Percentiles rank a stretch among this genome's conserved stretches.
phyloP scores from a whole-genome alignment of 2,888 invertebrate species.

The Melanargia galathea region DNA sequence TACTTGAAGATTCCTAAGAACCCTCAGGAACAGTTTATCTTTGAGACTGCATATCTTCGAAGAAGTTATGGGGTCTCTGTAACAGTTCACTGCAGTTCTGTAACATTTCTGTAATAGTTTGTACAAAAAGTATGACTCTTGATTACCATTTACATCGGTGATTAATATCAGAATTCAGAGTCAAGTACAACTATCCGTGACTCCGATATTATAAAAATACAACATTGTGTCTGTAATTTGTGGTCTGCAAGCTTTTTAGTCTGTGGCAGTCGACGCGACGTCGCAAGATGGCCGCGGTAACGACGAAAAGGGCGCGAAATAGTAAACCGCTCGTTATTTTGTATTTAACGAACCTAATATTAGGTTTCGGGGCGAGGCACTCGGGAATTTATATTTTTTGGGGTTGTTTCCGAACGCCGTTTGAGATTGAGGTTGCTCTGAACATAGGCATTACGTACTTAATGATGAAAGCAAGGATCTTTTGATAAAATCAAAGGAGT shows the following conservation, averaged over 20 bases:
- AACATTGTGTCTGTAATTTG: too few relatives aligned
- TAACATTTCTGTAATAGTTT: too few relatives aligned
- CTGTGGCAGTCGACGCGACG: conserved; percentile 47
- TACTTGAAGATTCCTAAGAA: too few relatives aligned
- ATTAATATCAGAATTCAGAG: too few relatives aligned
- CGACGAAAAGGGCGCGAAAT: conserved; percentile 56
- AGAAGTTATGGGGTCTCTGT: too few relatives aligned
- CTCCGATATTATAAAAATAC: too few relatives aligned
- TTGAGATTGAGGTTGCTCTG: not conserved
- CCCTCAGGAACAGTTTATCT: too few relatives aligned
- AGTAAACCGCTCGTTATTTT: conserved; percentile 35
- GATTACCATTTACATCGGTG: too few relatives aligned
- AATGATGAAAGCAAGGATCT: not conserved
- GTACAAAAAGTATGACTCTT: too few relatives aligned
- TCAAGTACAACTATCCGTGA: too few relatives aligned
- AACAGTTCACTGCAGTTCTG: too few relatives aligned
- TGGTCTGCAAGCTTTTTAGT: not conserved
- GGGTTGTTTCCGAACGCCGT: conserved; percentile 6
- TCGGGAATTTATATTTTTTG: conserved; percentile 20
- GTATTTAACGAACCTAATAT: conserved; percentile 35
- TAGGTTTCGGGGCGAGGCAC: conserved; percentile 19
- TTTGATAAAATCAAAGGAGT: not conserved
- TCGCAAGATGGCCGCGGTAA: conserved; percentile 58
- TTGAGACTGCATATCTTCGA: too few relatives aligned
- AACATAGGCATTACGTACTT: not conserved